Percentiles rank a stretch among this genome's conserved stretches.
Conservation (phyloP, 1,140 invertebrate species). For the Penaeus chinensis region DNA sequence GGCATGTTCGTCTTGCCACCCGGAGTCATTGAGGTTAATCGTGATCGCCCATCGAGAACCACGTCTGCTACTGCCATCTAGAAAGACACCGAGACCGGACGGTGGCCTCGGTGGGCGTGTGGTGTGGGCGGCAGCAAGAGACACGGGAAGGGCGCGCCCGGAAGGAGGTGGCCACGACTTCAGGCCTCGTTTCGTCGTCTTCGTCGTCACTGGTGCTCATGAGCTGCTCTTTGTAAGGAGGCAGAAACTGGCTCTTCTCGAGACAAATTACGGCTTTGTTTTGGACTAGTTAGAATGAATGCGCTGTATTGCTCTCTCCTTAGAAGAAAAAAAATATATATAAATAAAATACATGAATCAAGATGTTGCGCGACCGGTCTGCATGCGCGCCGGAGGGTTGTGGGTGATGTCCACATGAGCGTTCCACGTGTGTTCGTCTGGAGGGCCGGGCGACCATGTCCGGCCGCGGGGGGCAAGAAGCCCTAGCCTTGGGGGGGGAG, state of each 20-base stretch:
- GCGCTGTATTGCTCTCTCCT: constrained; percentile 41
- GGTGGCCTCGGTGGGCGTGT: too few relatives aligned
- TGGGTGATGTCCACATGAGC: too few relatives aligned
- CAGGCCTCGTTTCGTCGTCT: constrained; percentile 36
- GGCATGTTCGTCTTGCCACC: too few relatives aligned
- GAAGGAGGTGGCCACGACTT: background rate
- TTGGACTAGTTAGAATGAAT: constrained; percentile 53
- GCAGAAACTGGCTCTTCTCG: constrained; percentile 60
- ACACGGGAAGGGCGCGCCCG: background rate
- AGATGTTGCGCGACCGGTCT: constrained; percentile 34
- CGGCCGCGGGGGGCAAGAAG: too few relatives aligned
- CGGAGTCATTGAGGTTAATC: too few relatives aligned
- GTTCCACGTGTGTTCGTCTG: too few relatives aligned
- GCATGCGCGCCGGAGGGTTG: constrained; percentile 19
- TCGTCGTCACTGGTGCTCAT: constrained; percentile 57
- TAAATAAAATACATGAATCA: background rate
- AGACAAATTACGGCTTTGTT: constrained; percentile 52
- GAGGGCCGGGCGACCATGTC: too few relatives aligned
- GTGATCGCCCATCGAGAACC: too few relatives aligned
- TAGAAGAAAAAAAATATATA: constrained; percentile 11
- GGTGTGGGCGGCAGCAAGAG: too few relatives aligned
- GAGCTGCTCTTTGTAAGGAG: constrained; percentile 59
- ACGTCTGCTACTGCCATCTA: too few relatives aligned
- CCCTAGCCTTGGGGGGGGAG: constrained; percentile 7
- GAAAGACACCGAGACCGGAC: too few relatives aligned